Percentiles rank a stretch among this genome's conserved stretches.
Evolutionary conservation across 2,888 invertebrate species (phyloP).

Genomic region (Amblyjoppa fuscipennis): DNA sequence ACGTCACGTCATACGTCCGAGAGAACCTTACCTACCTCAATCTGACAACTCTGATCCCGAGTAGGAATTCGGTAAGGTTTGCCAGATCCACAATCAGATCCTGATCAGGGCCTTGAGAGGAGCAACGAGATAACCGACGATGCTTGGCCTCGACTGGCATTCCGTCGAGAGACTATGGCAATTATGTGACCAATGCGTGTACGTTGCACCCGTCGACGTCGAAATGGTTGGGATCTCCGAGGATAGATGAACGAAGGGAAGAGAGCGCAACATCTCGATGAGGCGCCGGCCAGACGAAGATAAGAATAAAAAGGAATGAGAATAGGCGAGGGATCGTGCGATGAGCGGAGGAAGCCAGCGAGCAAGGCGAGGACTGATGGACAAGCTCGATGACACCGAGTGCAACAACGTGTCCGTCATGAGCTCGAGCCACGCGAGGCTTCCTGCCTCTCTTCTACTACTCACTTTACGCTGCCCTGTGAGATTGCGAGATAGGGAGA

Average conservation of each 20-base stretch:
- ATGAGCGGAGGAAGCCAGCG: conserved; percentile 54
- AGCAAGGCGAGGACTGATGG: conserved; percentile 69
- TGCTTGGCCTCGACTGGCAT: conserved; percentile 66
- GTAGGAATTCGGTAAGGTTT: neutral
- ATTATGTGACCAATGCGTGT: conserved; percentile 80
- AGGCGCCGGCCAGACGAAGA: conserved; percentile 63
- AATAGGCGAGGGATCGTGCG: conserved; percentile 44
- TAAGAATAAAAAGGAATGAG: conserved; percentile 58
- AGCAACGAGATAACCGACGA: conserved; percentile 70
- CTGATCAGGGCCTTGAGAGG: neutral
- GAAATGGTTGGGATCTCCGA: conserved; percentile 48
- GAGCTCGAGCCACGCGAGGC: conserved; percentile 74
- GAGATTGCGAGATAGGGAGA: conserved; percentile 16
- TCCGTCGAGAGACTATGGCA: conserved; percentile 66
- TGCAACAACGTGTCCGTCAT: conserved; percentile 72
- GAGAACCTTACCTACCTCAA: no score
- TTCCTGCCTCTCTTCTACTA: conserved; percentile 56
- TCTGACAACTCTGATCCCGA: neutral
- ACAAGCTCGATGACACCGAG: conserved; percentile 67
- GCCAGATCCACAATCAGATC: neutral
- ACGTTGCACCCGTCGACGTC: conserved; percentile 70
- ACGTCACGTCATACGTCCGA: neutral
- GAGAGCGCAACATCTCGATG: conserved; percentile 47
- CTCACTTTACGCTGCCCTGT: conserved; percentile 56
- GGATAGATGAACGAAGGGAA: neutral